Percentiles rank a stretch among this genome's conserved stretches.
These are phyloP conservation scores for Drosophila maculinotata DNA, from an alignment of 2,888 invertebrate genomes.

Conservation along the genomic window DNA sequence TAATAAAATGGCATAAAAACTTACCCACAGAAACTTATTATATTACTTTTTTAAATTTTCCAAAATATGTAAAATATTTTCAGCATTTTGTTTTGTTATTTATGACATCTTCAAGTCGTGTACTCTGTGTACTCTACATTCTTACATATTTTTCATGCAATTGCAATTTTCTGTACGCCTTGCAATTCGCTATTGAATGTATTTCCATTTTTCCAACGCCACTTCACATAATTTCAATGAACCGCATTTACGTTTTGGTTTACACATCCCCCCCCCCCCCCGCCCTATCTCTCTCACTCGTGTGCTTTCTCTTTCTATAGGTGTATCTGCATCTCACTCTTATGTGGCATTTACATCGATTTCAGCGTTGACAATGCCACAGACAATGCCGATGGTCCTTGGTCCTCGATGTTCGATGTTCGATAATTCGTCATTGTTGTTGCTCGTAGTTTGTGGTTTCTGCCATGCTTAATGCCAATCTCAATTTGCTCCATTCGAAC, in stretches of 20 bases:
- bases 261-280: constrained; percentile 1
- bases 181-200: constrained; percentile 53
- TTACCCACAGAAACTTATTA: too few relatives aligned
- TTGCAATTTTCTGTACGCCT: constrained; percentile 35
- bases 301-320: constrained; percentile 6
- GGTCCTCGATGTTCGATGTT: constrained; percentile 31
- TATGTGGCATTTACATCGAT: constrained; percentile 30
- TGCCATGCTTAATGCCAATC: constrained; percentile 70
- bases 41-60: too few relatives aligned
- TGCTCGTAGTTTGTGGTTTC: constrained; percentile 67
- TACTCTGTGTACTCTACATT: too few relatives aligned
- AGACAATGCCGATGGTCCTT: constrained; percentile 23
- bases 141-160: constrained; percentile 9
- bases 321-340: constrained; percentile 7
- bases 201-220: constrained; percentile 42
- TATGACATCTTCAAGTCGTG: background rate
- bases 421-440: constrained; percentile 44
- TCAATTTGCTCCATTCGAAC: constrained; percentile 40
- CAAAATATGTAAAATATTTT: background rate
- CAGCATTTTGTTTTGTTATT: too few relatives aligned
- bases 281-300: background rate
- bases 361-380: constrained; percentile 59
- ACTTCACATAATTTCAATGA: constrained; percentile 72
- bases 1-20: too few relatives aligned
- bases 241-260: constrained; percentile 65